phyloP scores from a whole-genome alignment of 2,888 invertebrate genomes.

The Furcula furcula region DNA sequence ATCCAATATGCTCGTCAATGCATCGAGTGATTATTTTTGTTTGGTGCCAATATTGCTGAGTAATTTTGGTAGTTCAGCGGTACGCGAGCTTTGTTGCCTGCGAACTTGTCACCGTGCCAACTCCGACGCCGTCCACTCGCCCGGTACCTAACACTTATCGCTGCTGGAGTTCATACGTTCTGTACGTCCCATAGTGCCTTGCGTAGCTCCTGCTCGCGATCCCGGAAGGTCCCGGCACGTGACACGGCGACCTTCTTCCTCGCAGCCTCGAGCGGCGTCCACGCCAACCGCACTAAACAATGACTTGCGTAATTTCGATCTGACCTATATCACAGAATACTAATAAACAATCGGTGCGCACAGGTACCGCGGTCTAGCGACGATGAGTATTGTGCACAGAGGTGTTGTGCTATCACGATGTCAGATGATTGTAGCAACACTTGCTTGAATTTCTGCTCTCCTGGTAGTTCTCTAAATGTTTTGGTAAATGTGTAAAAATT shows the following conservation, averaged over 20 bases:
- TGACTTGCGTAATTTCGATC: constrained; percentile 21
- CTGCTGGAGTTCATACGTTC: background rate
- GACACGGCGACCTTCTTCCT: constrained; percentile 8
- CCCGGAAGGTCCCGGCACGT: constrained; percentile 4
- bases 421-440: too few relatives aligned
- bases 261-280: background rate
- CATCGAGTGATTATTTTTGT: constrained; percentile 38
- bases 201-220: background rate
- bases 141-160: constrained; percentile 1
- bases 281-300: constrained; percentile 1
- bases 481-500: too few relatives aligned
- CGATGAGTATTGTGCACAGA: too few relatives aligned
- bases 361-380: too few relatives aligned
- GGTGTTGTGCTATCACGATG: too few relatives aligned
- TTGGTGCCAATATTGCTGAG: constrained; percentile 46
- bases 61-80: constrained; percentile 34
- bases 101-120: constrained; percentile 33
- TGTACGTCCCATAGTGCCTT: background rate
- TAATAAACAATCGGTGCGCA: background rate
- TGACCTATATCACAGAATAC: too few relatives aligned
- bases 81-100: constrained; percentile 15
- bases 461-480: background rate
- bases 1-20: constrained; percentile 16
- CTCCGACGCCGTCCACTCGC: constrained; percentile 5
- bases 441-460: background rate